Evolutionary conservation across 1,140 invertebrate species (phyloP), one percentile per base, ranked within the genome.

Genomic region (Zaprionus camerounensis): DNA sequence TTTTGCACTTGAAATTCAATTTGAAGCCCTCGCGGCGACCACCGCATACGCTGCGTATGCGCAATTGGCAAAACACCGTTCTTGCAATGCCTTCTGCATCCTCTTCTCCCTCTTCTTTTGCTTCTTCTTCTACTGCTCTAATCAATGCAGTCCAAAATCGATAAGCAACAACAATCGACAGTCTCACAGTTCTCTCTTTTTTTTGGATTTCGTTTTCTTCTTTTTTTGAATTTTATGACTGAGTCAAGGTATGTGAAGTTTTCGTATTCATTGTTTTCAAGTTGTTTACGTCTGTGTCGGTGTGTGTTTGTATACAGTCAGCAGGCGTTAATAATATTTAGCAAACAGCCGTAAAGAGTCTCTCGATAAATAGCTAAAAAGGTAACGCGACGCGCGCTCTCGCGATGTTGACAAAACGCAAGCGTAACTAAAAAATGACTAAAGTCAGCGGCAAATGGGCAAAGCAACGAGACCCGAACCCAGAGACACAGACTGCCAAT

Each of bases 381-480:
- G 41, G 41, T 2, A 34, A 12, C 31, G 51, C 56, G 68, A 22
- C 55, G 84, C 77, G 81, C 75, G 81, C 75, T 80, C 84, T 83
- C 83, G 81, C 84, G 85, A 84, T 80, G 84, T 84, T 85, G 84
- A 88, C 84, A 90, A 84, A 90, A 80, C 85, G 85, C 81, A 84
- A 88, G 85, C 85, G 85, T 90, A 82, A 90, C 85, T 90, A 76
- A 90, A 90, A 79, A 85, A 90, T 90, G 85, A 90, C 85, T 90
- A 90, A 90, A 90, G 79, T 72, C 69, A 58, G 78, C 71, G 85
- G 56, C 84, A 78, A 84, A 82, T 83, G 85, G 75, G 81, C 85
- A 86, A 84, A 68, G 46, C 73, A 56, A 26, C 44, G 69, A 74
- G 80, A 79, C 81, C 83, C 70, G 73, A 61, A 59, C 65, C 38